Percentiles rank a stretch among this genome's conserved stretches.
Conservation (phyloP, 1,140 invertebrate genomes). For the Pemphigus obesinymphae region DNA sequence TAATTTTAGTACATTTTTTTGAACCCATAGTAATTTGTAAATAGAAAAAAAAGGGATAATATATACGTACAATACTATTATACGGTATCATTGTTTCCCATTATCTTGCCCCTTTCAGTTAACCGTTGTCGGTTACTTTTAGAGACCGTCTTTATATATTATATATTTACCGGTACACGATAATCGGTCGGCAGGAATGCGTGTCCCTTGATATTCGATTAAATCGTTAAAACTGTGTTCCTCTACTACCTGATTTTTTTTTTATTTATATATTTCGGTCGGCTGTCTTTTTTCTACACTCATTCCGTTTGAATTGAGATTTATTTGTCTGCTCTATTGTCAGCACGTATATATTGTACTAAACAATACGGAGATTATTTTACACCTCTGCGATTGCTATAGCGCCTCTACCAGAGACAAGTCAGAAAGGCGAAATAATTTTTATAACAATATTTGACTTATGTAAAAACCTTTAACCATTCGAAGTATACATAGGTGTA, state of each 20-base stretch:
- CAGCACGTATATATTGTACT: neutral
- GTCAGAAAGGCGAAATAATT: no score
- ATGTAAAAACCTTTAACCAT: no score
- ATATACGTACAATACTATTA: neutral
- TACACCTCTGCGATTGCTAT: neutral
- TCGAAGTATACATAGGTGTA: no score
- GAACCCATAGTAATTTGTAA: neutral
- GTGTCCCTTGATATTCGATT: conserved; percentile 34
- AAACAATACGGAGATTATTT: no score
- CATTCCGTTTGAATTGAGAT: conserved; percentile 12
- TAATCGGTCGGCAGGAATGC: conserved; percentile 35
- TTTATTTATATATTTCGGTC: neutral
- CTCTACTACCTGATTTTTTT: neutral
- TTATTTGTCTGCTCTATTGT: conserved; percentile 23
- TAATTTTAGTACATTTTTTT: neutral
- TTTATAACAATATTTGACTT: no score
- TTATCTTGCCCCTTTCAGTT: conserved; percentile 14
- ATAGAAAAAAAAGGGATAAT: conserved; percentile 3
- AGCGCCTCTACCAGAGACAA: neutral
- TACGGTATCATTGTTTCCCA: conserved; percentile 1
- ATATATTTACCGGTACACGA: neutral
- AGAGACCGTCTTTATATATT: neutral
- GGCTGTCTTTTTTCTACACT: neutral
- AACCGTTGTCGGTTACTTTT: neutral
- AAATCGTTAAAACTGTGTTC: conserved; percentile 34